Conservation (phyloP, 2,888 invertebrate species). For the Sycophila texana region DNA sequence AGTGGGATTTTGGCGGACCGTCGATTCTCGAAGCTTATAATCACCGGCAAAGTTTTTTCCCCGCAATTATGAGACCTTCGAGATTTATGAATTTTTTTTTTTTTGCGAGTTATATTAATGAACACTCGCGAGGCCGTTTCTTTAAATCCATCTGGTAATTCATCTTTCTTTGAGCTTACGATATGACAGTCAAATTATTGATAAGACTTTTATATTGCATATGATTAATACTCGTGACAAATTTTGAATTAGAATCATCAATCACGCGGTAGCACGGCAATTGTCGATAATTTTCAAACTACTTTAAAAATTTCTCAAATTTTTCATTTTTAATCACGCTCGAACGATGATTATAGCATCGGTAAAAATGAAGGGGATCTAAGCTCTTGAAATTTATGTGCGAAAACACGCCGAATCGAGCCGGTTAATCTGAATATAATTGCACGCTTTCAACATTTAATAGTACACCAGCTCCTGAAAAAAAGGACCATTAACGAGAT, state of each 20-base stretch:
- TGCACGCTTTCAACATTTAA: slow-evolving; percentile 9
- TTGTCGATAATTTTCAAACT: not conserved
- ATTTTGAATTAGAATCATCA: no score
- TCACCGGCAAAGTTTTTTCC: slow-evolving; percentile 36
- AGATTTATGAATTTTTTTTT: no score
- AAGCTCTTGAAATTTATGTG: slow-evolving; percentile 25
- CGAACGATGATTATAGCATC: not conserved
- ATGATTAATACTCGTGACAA: not conserved
- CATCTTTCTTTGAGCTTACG: no score
- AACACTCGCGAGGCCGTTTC: no score
- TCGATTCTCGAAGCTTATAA: slow-evolving; percentile 45
- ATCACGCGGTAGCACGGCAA: not conserved
- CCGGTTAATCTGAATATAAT: slow-evolving; percentile 40
- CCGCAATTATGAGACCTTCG: no score
- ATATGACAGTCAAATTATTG: not conserved
- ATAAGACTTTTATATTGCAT: no score
- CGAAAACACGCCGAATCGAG: not conserved
- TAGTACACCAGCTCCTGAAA: not conserved
- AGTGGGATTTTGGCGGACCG: slow-evolving; percentile 32
- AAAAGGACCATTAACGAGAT: slow-evolving; percentile 15
- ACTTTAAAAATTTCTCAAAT: not conserved
- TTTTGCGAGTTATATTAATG: no score
- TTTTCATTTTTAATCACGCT: not conserved
- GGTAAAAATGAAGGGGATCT: slow-evolving; percentile 8
- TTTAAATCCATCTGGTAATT: not conserved